phyloP scores from a whole-genome alignment of 2,888 invertebrate species.

The Ptychoptera contaminata region DNA sequence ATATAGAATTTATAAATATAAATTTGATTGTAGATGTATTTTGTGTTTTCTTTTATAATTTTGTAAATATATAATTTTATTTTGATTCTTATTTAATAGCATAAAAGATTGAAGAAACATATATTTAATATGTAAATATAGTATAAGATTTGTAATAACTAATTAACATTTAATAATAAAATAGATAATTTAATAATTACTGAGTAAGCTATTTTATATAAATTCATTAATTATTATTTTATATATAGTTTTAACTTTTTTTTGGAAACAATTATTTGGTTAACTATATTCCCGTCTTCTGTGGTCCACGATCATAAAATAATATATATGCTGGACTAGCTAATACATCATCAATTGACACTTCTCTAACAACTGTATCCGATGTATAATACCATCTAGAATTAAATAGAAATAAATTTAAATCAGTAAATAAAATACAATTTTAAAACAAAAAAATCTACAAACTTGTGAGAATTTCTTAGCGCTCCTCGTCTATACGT shows the following conservation, averaged over 20 bases:
- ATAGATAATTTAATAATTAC: too few relatives aligned
- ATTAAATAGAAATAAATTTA: conserved; percentile 7
- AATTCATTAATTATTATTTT: too few relatives aligned
- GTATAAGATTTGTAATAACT: too few relatives aligned
- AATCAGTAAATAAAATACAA: background rate
- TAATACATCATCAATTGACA: conserved; percentile 64
- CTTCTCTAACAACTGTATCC: conserved; percentile 69
- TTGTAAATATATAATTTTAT: too few relatives aligned
- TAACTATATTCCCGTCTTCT: conserved; percentile 17
- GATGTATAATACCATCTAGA: conserved; percentile 75
- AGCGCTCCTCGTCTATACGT: conserved; percentile 66
- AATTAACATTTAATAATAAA: too few relatives aligned
- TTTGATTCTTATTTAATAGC: too few relatives aligned
- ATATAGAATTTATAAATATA: too few relatives aligned
- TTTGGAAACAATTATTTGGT: background rate
- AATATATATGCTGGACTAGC: conserved; percentile 80
- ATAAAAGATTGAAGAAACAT: too few relatives aligned
- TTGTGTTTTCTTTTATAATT: too few relatives aligned
- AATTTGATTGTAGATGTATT: too few relatives aligned
- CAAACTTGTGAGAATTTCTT: conserved; percentile 28
- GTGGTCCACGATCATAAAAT: conserved; percentile 59
- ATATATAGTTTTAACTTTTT: background rate
- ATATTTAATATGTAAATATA: too few relatives aligned
- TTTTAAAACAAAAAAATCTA: background rate
- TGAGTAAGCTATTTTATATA: too few relatives aligned